Evolutionary conservation across 2,888 invertebrate species (phyloP), one percentile per base, ranked within the genome.

Genomic region (Achlya flavicornis): DNA sequence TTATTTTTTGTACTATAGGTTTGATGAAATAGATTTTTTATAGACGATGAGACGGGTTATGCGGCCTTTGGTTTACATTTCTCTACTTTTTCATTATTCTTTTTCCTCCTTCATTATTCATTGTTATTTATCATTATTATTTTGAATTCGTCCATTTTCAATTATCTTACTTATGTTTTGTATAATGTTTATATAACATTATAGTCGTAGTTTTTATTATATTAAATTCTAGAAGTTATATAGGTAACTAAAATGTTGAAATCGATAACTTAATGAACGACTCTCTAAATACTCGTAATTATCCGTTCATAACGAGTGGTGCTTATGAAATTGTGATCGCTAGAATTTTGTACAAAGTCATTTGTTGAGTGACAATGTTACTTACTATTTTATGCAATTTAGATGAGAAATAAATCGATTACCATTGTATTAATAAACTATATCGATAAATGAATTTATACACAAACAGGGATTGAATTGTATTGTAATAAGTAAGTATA

Each of bases 401-500:
- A 58, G 65, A 66, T 72, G 73, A 77, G 65, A 76, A 26, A 41
- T 73, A 63, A 74, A 70, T 67, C 70, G 67, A 75, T 72, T 72
- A 79, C 69, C 67, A 72, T 75, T 75, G 71, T 68, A 73, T 66
- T 75, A 72, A 66, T 53, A 19, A 63, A 57, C 61, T 69, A 67
- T 73, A 10, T 70, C 72, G 70, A 67, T 74, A 65, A 66, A 75
- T 78, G 77, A 84, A 83, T 85, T 86, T 80, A 86, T 73, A 80
- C 83, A 86, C 81, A 87, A 87, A 88, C 89, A 89, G 89, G 89
- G 88, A 89, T 89, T 87, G 84, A 87, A 80, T 80, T 53, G 53
- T 53, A 53, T 41, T 41, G 53, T 53, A 53, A 46, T 53, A 41
- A 87, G 83, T 53, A 41, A 87, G 83, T 85, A 86, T 79, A 84